These are phyloP conservation scores for Styela clava DNA, from an alignment of 23 tunicate genomes.

Conservation along the genomic window DNA sequence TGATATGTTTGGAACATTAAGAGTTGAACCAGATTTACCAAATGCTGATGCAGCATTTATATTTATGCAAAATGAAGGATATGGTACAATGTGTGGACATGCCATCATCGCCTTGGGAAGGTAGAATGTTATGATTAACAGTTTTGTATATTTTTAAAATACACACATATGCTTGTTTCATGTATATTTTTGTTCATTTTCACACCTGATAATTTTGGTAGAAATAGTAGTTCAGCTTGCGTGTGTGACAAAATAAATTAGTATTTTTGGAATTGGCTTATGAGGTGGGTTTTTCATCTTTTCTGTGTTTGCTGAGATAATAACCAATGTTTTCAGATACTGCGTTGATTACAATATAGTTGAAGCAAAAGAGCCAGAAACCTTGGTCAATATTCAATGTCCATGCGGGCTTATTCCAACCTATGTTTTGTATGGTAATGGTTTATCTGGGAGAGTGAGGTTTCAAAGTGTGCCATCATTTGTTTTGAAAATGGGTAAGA, in stretches of 20 bases:
- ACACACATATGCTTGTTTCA: too few species aligned
- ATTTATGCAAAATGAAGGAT: conserved; percentile 67
- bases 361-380: conserved; percentile 51
- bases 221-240: too few species aligned
- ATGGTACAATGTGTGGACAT: conserved; percentile 69
- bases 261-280: too few species aligned
- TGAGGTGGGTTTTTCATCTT: too few species aligned
- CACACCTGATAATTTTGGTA: too few species aligned
- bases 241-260: too few species aligned
- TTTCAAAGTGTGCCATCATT: conserved; percentile 58
- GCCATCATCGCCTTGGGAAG: conserved; percentile 57
- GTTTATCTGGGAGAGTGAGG: conserved; percentile 40
- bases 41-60: conserved; percentile 55
- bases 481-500: conserved; percentile 6
- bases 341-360: conserved; percentile 44
- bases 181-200: too few species aligned
- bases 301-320: too few species aligned
- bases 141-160: too few species aligned
- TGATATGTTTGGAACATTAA: conserved; percentile 53
- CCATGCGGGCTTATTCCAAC: conserved; percentile 55
- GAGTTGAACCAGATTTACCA: conserved; percentile 38
- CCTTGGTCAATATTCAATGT: conserved; percentile 60
- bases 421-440: conserved; percentile 39
- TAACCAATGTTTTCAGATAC: conserved; percentile 28
- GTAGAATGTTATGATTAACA: too few species aligned